Base-by-base conservation (phyloP, 2,888 invertebrate genomes). In the Caenorhabditis imperialis region DNA sequence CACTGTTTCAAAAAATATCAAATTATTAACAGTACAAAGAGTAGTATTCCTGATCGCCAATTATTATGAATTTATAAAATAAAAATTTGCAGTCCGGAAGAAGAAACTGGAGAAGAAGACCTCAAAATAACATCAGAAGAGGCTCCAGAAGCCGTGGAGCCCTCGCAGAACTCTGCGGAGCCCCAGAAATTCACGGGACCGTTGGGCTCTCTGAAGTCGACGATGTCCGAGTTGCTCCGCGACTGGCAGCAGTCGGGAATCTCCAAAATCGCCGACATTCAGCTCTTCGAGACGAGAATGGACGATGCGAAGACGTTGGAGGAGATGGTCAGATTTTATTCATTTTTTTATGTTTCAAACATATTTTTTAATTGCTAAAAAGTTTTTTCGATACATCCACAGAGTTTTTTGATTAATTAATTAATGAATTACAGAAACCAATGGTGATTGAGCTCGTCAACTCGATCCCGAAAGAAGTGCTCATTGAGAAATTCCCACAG, bases 321-420 rank as follows among this genome's bases (percentile, higher is more conserved):
- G 8, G 67, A 67, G 37, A 67, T 67, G 67, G 65, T 65, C 5
- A 7, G 48, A n/a, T n/a, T n/a, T n/a, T n/a, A n/a, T n/a, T n/a
- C n/a, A n/a, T n/a, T n/a, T n/a, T n/a, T n/a, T n/a, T n/a, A n/a
- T n/a, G n/a, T n/a, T n/a, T n/a, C n/a, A n/a, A n/a, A n/a, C n/a
- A n/a, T n/a, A n/a, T n/a, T n/a, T n/a, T n/a, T n/a, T n/a, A n/a
- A n/a, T n/a, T n/a, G n/a, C n/a, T n/a, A n/a, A n/a, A n/a, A n/a
- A n/a, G n/a, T n/a, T n/a, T n/a, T n/a, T n/a, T n/a, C n/a, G n/a
- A n/a, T n/a, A n/a, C n/a, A n/a, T n/a, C n/a, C n/a, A n/a, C n/a
- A n/a, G n/a, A n/a, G n/a, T n/a, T n/a, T n/a, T n/a, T n/a, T n/a
- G n/a, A n/a, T n/a, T n/a, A n/a, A n/a, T n/a, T n/a, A n/a, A n/a